Evolutionary conservation across 2,888 invertebrate species (phyloP).

Genomic region (Mactromeris polynyma): DNA sequence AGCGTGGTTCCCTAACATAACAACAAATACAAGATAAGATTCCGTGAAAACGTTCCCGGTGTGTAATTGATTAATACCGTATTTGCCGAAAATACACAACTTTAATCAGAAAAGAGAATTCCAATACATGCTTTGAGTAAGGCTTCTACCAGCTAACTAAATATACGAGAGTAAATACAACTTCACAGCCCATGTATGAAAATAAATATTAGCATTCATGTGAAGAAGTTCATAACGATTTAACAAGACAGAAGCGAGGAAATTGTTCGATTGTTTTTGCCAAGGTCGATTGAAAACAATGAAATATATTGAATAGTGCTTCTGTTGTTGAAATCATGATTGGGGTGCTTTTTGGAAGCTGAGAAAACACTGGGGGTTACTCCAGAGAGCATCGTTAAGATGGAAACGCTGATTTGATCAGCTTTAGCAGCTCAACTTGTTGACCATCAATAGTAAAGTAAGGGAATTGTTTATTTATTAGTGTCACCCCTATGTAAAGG

Average conservation of each 20-base stretch:
- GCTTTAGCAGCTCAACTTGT: too few relatives aligned
- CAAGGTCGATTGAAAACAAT: not conserved
- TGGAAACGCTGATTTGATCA: too few relatives aligned
- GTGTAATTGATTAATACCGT: slow-evolving; percentile 12
- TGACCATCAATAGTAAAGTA: too few relatives aligned
- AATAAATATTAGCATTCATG: not conserved
- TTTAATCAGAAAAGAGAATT: not conserved
- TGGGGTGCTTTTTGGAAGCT: too few relatives aligned
- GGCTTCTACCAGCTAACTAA: not conserved
- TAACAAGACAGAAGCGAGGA: not conserved
- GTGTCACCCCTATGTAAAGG: too few relatives aligned
- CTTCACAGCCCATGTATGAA: not conserved
- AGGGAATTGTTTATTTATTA: too few relatives aligned
- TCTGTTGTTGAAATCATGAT: too few relatives aligned
- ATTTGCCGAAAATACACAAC: slow-evolving; percentile 1
- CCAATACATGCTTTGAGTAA: not conserved
- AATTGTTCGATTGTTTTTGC: not conserved
- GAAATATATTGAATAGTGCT: not conserved
- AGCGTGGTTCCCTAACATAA: not conserved
- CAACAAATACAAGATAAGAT: not conserved
- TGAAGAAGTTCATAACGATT: not conserved
- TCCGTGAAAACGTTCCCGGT: not conserved
- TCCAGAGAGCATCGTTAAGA: too few relatives aligned
- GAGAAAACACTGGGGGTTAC: too few relatives aligned
- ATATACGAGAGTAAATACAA: not conserved